Percentiles rank a stretch among this genome's conserved stretches.
These are phyloP conservation scores for Zosterops pallidus DNA, from an alignment of 2,113 vertebrate genomes.

Conservation along the genomic window DNA sequence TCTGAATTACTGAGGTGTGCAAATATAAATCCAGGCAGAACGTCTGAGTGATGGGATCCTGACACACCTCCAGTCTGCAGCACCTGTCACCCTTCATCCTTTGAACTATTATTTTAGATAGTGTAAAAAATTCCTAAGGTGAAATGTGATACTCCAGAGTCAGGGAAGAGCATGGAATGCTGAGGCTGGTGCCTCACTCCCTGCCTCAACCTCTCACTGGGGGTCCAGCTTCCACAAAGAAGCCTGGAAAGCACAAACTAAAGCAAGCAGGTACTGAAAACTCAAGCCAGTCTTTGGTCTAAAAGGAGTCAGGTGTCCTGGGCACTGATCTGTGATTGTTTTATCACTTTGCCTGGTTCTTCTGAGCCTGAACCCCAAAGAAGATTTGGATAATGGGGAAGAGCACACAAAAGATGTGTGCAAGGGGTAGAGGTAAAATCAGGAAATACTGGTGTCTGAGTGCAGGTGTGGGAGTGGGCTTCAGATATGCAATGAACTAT, in stretches of 20 bases:
- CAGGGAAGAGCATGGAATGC: background rate
- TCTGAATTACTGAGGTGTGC: background rate
- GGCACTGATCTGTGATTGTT: background rate
- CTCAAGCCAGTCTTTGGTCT: background rate
- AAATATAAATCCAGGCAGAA: background rate
- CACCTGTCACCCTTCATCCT: background rate
- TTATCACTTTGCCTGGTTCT: background rate
- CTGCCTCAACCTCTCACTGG: background rate
- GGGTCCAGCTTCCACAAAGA: background rate
- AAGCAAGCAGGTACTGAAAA: background rate
- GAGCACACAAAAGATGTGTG: background rate
- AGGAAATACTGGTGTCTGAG: background rate
- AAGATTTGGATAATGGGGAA: background rate
- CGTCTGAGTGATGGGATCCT: background rate
- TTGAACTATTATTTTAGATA: background rate
- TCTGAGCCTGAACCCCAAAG: background rate
- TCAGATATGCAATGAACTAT: background rate
- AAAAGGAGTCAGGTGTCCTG: background rate
- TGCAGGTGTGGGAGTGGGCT: background rate
- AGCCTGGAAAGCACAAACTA: background rate
- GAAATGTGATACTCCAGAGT: background rate
- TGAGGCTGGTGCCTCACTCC: background rate
- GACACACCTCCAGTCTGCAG: background rate
- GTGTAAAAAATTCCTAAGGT: background rate
- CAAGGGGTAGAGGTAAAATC: background rate